Conservation (phyloP, 1,140 invertebrate genomes). For the Drosophila lacteicornis region DNA sequence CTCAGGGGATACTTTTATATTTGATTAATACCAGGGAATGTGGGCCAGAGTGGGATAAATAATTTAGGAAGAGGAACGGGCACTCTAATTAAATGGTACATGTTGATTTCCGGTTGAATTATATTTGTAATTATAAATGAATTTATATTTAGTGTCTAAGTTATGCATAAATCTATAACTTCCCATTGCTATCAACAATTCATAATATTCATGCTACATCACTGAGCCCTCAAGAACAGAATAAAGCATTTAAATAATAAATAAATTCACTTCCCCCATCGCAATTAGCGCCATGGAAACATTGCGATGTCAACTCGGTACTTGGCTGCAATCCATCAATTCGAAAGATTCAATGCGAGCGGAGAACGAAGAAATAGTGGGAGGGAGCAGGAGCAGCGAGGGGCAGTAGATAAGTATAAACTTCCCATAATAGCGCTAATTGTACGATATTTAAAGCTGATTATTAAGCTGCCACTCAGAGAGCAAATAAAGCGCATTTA, state of each 20-base stretch:
- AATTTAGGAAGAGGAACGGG: not conserved
- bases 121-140: too few relatives aligned
- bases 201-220: not conserved
- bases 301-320: slow-evolving; percentile 45
- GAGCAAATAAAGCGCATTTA: slow-evolving; percentile 73
- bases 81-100: not conserved
- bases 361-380: slow-evolving; percentile 12
- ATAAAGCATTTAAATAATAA: slow-evolving; percentile 19
- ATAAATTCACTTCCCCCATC: slow-evolving; percentile 35
- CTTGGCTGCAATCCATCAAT: slow-evolving; percentile 43
- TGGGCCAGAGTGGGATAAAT: too few relatives aligned
- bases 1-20: not conserved
- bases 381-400: not conserved
- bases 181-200: not conserved
- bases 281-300: slow-evolving; percentile 31
- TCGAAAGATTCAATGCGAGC: slow-evolving; percentile 34
- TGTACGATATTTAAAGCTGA: slow-evolving; percentile 78
- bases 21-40: not conserved
- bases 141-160: too few relatives aligned
- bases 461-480: slow-evolving; percentile 79
- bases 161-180: not conserved
- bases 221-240: slow-evolving; percentile 8
- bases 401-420: slow-evolving; percentile 34
- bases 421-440: slow-evolving; percentile 74
- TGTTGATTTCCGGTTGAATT: not conserved